A percentile compares a stretch with the other conserved stretches of the same genome.
These are phyloP conservation scores for Lagopus leucura DNA, from an alignment of 2,113 vertebrate genomes.

Conservation along the genomic window DNA sequence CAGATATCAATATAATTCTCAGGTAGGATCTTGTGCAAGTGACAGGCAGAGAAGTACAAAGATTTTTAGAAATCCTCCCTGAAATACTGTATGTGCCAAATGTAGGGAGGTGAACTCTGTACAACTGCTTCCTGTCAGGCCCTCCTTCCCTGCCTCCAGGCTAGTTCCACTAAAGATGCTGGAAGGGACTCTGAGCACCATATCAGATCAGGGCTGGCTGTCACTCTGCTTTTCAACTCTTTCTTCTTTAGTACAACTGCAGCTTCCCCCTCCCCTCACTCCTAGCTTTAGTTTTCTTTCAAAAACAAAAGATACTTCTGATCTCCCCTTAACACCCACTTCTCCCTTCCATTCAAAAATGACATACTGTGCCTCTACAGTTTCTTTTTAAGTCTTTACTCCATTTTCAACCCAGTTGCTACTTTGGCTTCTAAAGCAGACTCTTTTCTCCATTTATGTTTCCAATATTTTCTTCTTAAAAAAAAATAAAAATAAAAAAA, in stretches of 20 bases:
- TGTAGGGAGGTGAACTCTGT: not conserved
- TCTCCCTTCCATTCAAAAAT: not conserved
- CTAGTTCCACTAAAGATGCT: not conserved
- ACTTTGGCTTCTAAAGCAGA: not conserved
- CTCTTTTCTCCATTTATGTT: not conserved
- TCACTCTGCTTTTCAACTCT: not conserved
- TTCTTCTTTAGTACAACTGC: not conserved
- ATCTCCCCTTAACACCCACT: not conserved
- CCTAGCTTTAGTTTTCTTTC: not conserved
- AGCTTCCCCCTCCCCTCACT: rapidly evolving
- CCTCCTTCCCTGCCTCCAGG: not conserved
- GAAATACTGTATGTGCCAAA: not conserved
- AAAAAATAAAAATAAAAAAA: no score
- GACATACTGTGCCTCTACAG: not conserved
- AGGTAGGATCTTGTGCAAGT: not conserved
- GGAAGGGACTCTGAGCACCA: not conserved
- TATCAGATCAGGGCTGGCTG: not conserved
- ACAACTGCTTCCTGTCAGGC: not conserved
- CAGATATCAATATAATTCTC: not conserved
- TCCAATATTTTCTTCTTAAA: not conserved
- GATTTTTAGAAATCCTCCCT: not conserved
- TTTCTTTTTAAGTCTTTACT: not conserved
- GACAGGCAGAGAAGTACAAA: not conserved
- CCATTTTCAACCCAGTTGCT: not conserved
- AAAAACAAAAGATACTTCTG: not conserved